These are phyloP conservation scores for Cosmorhoe ocellata DNA, from an alignment of 2,888 invertebrate species.

Conservation along the genomic window DNA sequence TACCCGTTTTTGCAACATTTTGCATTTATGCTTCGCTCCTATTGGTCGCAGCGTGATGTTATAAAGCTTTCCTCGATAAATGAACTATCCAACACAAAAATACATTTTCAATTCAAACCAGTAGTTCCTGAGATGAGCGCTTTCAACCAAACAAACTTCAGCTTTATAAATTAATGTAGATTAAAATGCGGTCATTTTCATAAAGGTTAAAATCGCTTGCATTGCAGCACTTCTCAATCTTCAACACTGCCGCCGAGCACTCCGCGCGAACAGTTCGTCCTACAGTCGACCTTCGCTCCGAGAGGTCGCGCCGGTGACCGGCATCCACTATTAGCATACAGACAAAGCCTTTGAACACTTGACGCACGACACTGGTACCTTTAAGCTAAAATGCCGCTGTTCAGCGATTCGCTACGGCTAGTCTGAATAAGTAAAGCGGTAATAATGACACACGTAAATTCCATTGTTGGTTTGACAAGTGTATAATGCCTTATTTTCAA, in stretches of 20 bases:
- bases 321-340: slow-evolving; percentile 70
- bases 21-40: no score
- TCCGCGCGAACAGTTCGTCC: slow-evolving; percentile 54
- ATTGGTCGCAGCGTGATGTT: no score
- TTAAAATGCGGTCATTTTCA: no score
- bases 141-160: no score
- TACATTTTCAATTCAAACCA: no score
- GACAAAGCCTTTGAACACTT: slow-evolving; percentile 75
- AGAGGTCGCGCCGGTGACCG: slow-evolving; percentile 72
- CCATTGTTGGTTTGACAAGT: neutral
- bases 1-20: no score
- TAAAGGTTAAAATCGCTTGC: slow-evolving; percentile 42
- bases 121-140: no score
- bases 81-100: no score
- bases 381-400: slow-evolving; percentile 54
- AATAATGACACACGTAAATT: slow-evolving; percentile 1
- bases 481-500: neutral
- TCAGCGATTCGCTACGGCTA: slow-evolving; percentile 13
- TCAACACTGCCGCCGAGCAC: slow-evolving; percentile 36
- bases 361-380: slow-evolving; percentile 60
- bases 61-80: no score
- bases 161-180: no score
- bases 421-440: no score
- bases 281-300: slow-evolving; percentile 74
- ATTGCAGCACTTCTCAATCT: slow-evolving; percentile 40